phyloP scores from a whole-genome alignment of 2,888 invertebrate species.

The Aleiodes testaceus region DNA sequence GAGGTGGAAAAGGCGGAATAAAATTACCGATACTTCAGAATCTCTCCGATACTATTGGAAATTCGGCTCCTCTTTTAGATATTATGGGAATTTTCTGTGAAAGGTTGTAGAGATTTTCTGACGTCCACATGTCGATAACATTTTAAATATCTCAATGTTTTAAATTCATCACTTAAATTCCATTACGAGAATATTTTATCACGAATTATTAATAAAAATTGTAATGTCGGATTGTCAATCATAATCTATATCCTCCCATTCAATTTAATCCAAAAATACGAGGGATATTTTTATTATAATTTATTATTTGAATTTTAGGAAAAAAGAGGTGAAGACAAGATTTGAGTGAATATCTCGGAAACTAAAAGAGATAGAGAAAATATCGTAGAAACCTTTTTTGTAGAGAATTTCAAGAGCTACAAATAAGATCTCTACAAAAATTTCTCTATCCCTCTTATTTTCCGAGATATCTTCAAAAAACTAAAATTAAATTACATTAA shows the following conservation, averaged over 20 bases:
- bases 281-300: too few species aligned
- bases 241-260: background rate
- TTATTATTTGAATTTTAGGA: too few species aligned
- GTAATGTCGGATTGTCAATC: conserved; percentile 4
- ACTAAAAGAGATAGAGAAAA: too few species aligned
- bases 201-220: background rate
- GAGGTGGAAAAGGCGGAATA: background rate
- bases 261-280: too few species aligned
- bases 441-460: too few species aligned
- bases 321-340: too few species aligned
- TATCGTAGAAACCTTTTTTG: too few species aligned
- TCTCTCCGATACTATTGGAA: background rate
- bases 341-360: too few species aligned
- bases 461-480: too few species aligned
- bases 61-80: background rate
- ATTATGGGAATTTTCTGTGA: background rate
- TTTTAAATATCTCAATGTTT: conserved; percentile 9
- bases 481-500: too few species aligned
- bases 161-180: conserved; percentile 7
- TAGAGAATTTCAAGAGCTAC: too few species aligned
- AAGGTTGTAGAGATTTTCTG: background rate
- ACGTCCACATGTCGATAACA: conserved; percentile 25
- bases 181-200: background rate
- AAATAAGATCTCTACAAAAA: too few species aligned
- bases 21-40: conserved; percentile 22